phyloP scores from a whole-genome alignment of 37 sponge, comb jelly and placozoan genomes.

The Mnemiopsis leidyi region DNA sequence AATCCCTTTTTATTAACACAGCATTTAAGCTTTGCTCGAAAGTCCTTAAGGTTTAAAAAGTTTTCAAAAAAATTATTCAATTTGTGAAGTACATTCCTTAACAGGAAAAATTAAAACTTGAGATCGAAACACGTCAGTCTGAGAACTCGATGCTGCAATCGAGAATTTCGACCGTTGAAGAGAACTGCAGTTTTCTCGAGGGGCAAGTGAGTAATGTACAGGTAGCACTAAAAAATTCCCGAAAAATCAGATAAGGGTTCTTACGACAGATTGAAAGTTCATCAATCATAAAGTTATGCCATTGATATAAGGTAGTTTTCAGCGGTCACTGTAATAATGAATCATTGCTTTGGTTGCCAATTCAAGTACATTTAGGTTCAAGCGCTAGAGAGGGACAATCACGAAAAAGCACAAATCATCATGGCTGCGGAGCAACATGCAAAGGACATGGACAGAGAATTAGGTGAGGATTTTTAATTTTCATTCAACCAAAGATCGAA shows the following conservation, averaged over 20 bases:
- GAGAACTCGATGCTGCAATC: constrained; percentile 50
- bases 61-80: too few relatives aligned
- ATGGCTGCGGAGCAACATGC: constrained; percentile 57
- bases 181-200: constrained; percentile 56
- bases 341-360: too few relatives aligned
- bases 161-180: constrained; percentile 8
- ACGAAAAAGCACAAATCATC: constrained; percentile 39
- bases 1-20: background rate
- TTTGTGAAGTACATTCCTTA: background rate
- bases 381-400: constrained; percentile 23
- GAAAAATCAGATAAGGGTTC: too few relatives aligned
- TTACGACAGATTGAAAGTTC: too few relatives aligned
- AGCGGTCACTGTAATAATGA: too few relatives aligned
- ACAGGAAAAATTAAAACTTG: constrained; percentile 41
- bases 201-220: constrained; percentile 24
- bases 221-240: too few relatives aligned
- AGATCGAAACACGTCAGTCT: constrained; percentile 13
- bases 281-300: too few relatives aligned
- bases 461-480: too few relatives aligned
- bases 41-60: background rate
- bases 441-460: constrained; percentile 9
- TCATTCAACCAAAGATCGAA: too few relatives aligned
- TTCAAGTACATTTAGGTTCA: too few relatives aligned
- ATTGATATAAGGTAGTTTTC: too few relatives aligned
- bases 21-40: background rate